Percentiles rank a stretch among this genome's conserved stretches.
These are phyloP conservation scores for Neosalanx taihuensis DNA, from an alignment of 2,797 vertebrate genomes.

Conservation along the genomic window DNA sequence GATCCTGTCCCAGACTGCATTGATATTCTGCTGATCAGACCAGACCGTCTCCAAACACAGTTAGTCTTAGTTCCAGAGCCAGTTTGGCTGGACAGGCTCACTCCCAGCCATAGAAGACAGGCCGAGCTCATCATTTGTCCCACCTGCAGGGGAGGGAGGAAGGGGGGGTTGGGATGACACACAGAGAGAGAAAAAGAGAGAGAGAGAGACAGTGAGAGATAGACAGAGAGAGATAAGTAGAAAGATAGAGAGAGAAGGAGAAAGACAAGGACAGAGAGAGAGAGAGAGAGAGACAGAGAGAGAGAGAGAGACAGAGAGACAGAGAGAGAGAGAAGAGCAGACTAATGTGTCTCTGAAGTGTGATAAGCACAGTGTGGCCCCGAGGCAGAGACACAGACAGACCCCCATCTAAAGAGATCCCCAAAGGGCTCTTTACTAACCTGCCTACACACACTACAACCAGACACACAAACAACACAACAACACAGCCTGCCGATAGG, in stretches of 20 bases:
- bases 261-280: too few relatives aligned
- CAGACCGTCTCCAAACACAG: constrained; percentile 21
- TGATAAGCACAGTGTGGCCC: constrained; percentile 11
- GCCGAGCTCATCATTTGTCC: constrained; percentile 21
- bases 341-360: constrained; percentile 6
- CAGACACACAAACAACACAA: not conserved
- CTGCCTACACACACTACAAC: not conserved
- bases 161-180: not conserved
- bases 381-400: constrained; percentile 14
- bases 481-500: not conserved
- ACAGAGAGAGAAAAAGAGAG: too few relatives aligned
- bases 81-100: constrained; percentile 15
- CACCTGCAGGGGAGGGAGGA: constrained; percentile 7
- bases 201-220: too few relatives aligned
- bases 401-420: not conserved
- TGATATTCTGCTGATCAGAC: constrained; percentile 50
- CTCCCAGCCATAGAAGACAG: not conserved
- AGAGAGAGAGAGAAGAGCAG: not conserved
- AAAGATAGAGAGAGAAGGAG: not conserved
- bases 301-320: too few relatives aligned
- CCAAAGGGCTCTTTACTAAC: too few relatives aligned
- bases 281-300: too few relatives aligned
- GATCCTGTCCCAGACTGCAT: constrained; percentile 38
- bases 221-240: too few relatives aligned
- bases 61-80: constrained; percentile 4